phyloP scores from a whole-genome alignment of 1,140 invertebrate genomes.

The Orussus abietinus region DNA sequence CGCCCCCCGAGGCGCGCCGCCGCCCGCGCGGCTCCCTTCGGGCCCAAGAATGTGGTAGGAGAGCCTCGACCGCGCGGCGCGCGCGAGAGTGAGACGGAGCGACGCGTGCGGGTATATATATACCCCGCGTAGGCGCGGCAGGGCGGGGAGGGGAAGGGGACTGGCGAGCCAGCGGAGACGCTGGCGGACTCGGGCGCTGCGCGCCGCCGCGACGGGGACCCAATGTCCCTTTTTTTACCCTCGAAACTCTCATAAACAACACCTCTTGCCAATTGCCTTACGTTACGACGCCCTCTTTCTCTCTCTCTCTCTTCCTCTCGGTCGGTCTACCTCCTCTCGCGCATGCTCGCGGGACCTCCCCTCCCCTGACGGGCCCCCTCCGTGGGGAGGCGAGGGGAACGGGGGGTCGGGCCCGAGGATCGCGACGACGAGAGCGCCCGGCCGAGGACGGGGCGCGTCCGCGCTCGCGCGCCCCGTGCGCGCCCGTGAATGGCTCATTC shows the following conservation, averaged over 20 bases:
- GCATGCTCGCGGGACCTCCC: background rate
- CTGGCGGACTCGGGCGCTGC: conserved; percentile 10
- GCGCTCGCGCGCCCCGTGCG: too few species aligned
- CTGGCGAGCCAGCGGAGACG: conserved; percentile 9
- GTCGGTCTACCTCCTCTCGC: conserved; percentile 7
- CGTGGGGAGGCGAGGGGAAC: too few species aligned
- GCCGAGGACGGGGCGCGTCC: too few species aligned
- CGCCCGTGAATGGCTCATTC: conserved; percentile 35
- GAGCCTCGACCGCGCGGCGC: conserved; percentile 26
- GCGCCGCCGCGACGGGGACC: conserved; percentile 3
- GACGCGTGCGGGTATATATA: conserved; percentile 3
- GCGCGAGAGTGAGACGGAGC: conserved; percentile 14
- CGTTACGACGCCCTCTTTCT: conserved; percentile 19
- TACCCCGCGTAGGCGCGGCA: conserved; percentile 13
- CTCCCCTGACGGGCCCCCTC: background rate
- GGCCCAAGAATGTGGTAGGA: conserved; percentile 16
- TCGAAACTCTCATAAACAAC: conserved; percentile 22
- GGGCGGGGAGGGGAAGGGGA: conserved; percentile 14
- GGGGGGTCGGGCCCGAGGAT: too few species aligned
- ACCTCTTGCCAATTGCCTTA: conserved; percentile 19
- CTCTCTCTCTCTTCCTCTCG: conserved; percentile 25
- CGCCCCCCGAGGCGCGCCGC: conserved; percentile 23
- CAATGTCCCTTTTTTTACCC: conserved; percentile 15
- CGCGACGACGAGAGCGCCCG: conserved; percentile 15
- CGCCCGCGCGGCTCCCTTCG: conserved; percentile 18